Percentiles rank a stretch among this genome's conserved stretches.
Evolutionary conservation across 2,888 invertebrate species (phyloP).

Genomic region (Hartigia nigra): DNA sequence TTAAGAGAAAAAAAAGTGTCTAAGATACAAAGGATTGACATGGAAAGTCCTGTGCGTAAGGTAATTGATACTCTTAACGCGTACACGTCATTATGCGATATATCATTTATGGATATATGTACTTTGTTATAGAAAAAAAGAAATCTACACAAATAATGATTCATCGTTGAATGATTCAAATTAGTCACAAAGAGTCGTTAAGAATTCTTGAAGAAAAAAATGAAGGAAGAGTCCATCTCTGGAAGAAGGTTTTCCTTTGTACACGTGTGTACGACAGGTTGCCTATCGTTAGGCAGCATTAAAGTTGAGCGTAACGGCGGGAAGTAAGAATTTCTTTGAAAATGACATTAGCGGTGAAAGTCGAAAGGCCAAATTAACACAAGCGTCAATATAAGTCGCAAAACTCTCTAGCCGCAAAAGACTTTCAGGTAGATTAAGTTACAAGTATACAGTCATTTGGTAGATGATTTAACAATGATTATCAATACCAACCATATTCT

Average conservation of each 20-base stretch:
- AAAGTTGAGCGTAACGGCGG: background rate
- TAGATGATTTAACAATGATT: background rate
- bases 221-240: background rate
- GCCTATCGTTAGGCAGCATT: background rate
- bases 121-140: background rate
- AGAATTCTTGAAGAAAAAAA: background rate
- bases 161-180: background rate
- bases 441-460: background rate
- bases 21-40: background rate
- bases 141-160: background rate
- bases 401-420: background rate
- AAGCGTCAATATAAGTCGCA: background rate
- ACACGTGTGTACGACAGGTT: slow-evolving; percentile 6
- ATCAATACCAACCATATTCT: slow-evolving; percentile 77
- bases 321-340: background rate
- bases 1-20: background rate
- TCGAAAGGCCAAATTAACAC: background rate
- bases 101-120: background rate
- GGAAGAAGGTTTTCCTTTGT: background rate
- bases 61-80: background rate
- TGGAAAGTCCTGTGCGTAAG: background rate
- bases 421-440: background rate
- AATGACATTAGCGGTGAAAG: background rate
- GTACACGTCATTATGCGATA: background rate
- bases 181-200: background rate